These are phyloP conservation scores for Caenorhabditis imperialis DNA, from an alignment of 2,888 invertebrate species.

Conservation along the genomic window DNA sequence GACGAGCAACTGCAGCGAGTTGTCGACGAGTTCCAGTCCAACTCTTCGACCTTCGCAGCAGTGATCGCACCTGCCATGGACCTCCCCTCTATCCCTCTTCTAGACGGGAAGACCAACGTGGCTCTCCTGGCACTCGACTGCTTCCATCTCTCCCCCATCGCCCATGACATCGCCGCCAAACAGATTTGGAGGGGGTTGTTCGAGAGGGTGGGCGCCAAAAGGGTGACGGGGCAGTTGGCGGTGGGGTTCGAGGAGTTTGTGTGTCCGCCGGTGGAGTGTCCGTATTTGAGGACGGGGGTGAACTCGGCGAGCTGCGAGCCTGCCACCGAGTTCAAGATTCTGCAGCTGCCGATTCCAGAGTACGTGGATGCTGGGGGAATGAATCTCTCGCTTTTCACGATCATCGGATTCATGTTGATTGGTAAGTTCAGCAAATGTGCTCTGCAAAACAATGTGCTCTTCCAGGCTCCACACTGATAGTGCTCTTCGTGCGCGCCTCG, in stretches of 20 bases:
- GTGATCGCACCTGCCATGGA: constrained; percentile 55
- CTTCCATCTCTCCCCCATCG: constrained; percentile 62
- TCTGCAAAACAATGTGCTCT: background rate
- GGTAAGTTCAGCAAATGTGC: too few relatives aligned
- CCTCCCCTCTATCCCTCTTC: constrained; percentile 45
- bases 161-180: constrained; percentile 64
- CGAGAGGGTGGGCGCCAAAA: constrained; percentile 26
- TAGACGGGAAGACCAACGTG: constrained; percentile 49
- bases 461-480: constrained; percentile 26
- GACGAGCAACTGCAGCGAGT: constrained; percentile 27
- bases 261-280: constrained; percentile 44
- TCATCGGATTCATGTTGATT: constrained; percentile 17
- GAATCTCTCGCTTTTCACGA: background rate
- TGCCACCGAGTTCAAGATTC: constrained; percentile 6
- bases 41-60: constrained; percentile 42
- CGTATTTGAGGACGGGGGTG: constrained; percentile 25
- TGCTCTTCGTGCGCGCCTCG: constrained; percentile 28
- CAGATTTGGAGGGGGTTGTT: constrained; percentile 62
- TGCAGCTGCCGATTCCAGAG: background rate
- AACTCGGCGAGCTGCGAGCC: constrained; percentile 32
- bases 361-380: background rate
- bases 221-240: constrained; percentile 2
- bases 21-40: constrained; percentile 3
- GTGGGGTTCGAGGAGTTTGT: constrained; percentile 31
- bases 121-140: constrained; percentile 66